Evolutionary conservation across 2,888 invertebrate genomes (phyloP), one percentile per base, ranked within the genome.

Genomic region (Ophion obscuratus): DNA sequence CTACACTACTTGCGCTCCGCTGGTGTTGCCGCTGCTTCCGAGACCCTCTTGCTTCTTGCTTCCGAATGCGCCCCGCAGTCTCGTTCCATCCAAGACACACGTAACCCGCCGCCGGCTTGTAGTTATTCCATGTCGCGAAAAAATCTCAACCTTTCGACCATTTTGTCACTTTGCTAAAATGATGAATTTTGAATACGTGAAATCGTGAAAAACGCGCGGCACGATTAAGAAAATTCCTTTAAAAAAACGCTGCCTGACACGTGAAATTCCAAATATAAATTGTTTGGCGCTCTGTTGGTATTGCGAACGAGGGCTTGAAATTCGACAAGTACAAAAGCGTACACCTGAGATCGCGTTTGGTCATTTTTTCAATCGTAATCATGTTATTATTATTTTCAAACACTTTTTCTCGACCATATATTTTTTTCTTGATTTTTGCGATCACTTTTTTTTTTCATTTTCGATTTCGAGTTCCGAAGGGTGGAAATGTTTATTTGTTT

Each of bases 11-110:
- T 67, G 85, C 83, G 68, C 76, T 47, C 79, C 80, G 83, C 87
- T 53, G 53, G 53, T 53, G 53, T 53, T 73, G 67, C 70, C 71
- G 71, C 75, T 68, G 74, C 62, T 75, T 57, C 24, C 31, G 75
- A 61, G 86, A 81, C 62, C 68, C 86, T 83, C 86, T 73, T 76
- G 82, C 82, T 80, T 59, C 82, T 78, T 84, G 80, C 71, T 74
- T 80, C 79, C 81, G 84, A 84, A 88, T 88, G 88, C 89, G 84
- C 87, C 88, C 89, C 82, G 87, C 87, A 89, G 89, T 88, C 89
- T 89, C 87, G 88, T 84, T 86, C 76, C 83, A 87, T 88, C 88
- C 88, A 87, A 88, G 88, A 87, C 80, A 77, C 86, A 88, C 87
- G 86, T 80, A 87, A 85, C 85, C 85, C 88, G 83, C 84, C 87